A percentile compares a stretch with the other conserved stretches of the same genome.
Evolutionary conservation across 2,113 vertebrate genomes (phyloP).

Genomic region (Takifugu flavidus): DNA sequence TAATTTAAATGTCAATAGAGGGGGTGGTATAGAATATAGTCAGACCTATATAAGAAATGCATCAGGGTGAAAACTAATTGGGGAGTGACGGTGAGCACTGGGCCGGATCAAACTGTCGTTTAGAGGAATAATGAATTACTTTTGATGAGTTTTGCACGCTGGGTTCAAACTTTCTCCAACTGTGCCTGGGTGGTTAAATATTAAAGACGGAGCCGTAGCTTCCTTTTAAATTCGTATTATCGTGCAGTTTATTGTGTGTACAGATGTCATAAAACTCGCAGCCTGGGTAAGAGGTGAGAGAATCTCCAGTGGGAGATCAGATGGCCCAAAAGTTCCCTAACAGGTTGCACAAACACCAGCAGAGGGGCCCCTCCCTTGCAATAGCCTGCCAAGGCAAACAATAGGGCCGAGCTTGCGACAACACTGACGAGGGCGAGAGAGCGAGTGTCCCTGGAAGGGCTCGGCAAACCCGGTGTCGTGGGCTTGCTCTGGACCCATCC

Average conservation of each 20-base stretch:
- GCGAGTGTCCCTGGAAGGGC: constrained; percentile 52
- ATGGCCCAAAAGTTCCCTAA: constrained; percentile 76
- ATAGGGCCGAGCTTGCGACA: constrained; percentile 75
- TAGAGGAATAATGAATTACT: too few relatives aligned
- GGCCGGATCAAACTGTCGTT: not conserved
- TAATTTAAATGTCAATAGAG: constrained; percentile 70
- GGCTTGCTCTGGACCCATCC: constrained; percentile 49
- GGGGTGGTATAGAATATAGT: constrained; percentile 43
- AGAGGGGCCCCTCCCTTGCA: constrained; percentile 74
- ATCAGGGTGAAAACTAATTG: constrained; percentile 10
- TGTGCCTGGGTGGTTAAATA: too few relatives aligned
- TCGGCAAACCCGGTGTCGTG: constrained; percentile 46
- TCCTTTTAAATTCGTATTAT: not conserved
- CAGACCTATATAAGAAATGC: constrained; percentile 5
- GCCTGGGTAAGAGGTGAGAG: constrained; percentile 47
- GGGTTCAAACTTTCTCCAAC: too few relatives aligned
- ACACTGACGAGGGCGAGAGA: constrained; percentile 60
- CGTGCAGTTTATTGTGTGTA: not conserved
- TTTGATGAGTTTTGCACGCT: too few relatives aligned
- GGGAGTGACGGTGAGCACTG: constrained; percentile 3
- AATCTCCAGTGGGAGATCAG: constrained; percentile 53
- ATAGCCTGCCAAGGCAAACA: constrained; percentile 80
- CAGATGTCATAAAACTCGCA: constrained; percentile 19
- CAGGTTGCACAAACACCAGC: constrained; percentile 75
- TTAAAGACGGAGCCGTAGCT: too few relatives aligned